A percentile compares a stretch with the other conserved stretches of the same genome.
phyloP scores from a whole-genome alignment of 2,113 vertebrate genomes.

The Zosterops lateralis region DNA sequence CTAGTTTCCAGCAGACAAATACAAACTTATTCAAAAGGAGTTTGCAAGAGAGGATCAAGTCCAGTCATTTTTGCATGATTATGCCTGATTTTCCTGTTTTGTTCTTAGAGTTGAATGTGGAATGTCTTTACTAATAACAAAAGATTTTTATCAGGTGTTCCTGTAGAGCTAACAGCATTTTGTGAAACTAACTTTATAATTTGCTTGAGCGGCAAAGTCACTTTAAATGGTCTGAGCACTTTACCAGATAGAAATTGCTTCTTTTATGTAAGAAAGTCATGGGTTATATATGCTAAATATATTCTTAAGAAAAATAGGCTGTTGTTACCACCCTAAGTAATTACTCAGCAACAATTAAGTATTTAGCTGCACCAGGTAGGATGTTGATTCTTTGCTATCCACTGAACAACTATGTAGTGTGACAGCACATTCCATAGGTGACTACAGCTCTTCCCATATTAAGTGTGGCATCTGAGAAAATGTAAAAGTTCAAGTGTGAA shows the following conservation, averaged over 20 bases:
- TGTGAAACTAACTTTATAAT: background rate
- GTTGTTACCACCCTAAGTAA: background rate
- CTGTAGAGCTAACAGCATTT: background rate
- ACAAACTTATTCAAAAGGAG: background rate
- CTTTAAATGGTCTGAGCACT: background rate
- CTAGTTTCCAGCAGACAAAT: background rate
- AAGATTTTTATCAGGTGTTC: background rate
- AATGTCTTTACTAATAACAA: constrained; percentile 48
- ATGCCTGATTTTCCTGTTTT: constrained; percentile 4
- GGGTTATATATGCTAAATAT: background rate
- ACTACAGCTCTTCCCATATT: background rate
- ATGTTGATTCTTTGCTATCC: background rate
- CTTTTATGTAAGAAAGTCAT: background rate
- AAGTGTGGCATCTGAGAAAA: background rate
- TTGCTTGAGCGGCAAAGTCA: background rate
- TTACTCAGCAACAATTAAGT: background rate
- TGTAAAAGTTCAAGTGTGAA: background rate
- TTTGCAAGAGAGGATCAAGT: background rate
- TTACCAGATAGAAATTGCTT: background rate
- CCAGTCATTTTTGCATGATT: constrained; percentile 50
- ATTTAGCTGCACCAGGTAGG: background rate
- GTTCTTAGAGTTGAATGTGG: constrained; percentile 32
- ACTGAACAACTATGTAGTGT: background rate
- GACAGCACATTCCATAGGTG: background rate
- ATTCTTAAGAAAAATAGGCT: background rate